Conservation (phyloP, 1,140 invertebrate species). For the Drosophila suzukii region DNA sequence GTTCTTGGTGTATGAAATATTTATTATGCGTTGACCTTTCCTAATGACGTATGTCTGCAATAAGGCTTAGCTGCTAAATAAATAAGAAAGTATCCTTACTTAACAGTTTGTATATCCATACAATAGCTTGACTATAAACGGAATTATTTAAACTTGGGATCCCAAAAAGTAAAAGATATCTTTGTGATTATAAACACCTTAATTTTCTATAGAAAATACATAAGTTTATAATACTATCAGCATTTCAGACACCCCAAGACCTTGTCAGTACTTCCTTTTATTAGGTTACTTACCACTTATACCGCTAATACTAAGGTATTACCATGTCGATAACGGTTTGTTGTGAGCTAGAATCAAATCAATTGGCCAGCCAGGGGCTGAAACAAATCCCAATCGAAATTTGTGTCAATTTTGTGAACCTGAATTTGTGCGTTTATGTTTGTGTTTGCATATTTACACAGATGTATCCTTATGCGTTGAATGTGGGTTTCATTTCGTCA, state of each 20-base stretch:
- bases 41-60: constrained; percentile 8
- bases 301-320: neutral
- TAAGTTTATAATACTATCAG: too few relatives aligned
- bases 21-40: constrained; percentile 37
- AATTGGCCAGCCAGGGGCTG: constrained; percentile 33
- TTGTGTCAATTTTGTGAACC: constrained; percentile 33
- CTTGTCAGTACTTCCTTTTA: too few relatives aligned
- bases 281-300: neutral
- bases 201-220: too few relatives aligned
- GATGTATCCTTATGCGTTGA: constrained; percentile 1
- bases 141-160: too few relatives aligned
- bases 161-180: too few relatives aligned
- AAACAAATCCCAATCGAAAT: constrained; percentile 50
- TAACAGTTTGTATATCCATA: too few relatives aligned
- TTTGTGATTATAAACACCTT: too few relatives aligned
- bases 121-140: too few relatives aligned
- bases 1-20: constrained; percentile 19
- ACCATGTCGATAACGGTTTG: constrained; percentile 10
- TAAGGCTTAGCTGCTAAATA: neutral
- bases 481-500: neutral
- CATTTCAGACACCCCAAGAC: too few relatives aligned
- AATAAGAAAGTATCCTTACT: too few relatives aligned
- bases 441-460: constrained; percentile 29
- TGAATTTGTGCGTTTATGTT: constrained; percentile 12
- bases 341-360: constrained; percentile 37